phyloP scores from a whole-genome alignment of 2,888 invertebrate species.

The Eugnorisma glareosa region DNA sequence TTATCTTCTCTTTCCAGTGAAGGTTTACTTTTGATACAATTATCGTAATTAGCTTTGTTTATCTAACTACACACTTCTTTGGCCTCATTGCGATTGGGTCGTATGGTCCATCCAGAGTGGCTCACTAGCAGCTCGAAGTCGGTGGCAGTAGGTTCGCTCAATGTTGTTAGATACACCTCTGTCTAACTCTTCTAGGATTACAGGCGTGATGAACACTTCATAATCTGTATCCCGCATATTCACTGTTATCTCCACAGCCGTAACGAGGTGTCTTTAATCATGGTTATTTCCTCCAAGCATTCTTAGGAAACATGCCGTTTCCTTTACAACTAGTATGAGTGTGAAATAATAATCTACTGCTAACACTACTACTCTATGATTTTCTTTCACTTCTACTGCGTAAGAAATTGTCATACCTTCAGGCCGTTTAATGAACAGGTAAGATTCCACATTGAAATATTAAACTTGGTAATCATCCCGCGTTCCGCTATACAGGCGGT shows the following conservation, averaged over 20 bases:
- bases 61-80: too few species aligned
- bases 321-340: slow-evolving; percentile 49
- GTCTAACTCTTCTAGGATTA: not conserved
- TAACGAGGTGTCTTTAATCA: slow-evolving; percentile 41
- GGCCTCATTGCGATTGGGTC: too few species aligned
- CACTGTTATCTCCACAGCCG: slow-evolving; percentile 36
- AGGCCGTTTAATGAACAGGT: not conserved
- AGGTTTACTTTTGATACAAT: slow-evolving; percentile 2
- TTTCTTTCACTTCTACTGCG: slow-evolving; percentile 43
- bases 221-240: slow-evolving; percentile 10
- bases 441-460: not conserved
- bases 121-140: not conserved
- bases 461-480: not conserved
- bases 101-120: not conserved
- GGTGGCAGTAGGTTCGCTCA: not conserved
- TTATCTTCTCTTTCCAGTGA: not conserved
- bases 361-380: slow-evolving; percentile 10
- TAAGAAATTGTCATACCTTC: slow-evolving; percentile 2
- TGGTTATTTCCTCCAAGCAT: slow-evolving; percentile 34
- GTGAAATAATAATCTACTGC: slow-evolving; percentile 50
- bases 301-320: slow-evolving; percentile 33
- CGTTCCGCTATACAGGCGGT: not conserved
- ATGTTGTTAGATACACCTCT: not conserved
- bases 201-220: not conserved
- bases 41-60: not conserved